Percentiles rank a stretch among this genome's conserved stretches.
These are phyloP conservation scores for Anableps anableps DNA, from an alignment of 2,797 vertebrate species.

Conservation along the genomic window DNA sequence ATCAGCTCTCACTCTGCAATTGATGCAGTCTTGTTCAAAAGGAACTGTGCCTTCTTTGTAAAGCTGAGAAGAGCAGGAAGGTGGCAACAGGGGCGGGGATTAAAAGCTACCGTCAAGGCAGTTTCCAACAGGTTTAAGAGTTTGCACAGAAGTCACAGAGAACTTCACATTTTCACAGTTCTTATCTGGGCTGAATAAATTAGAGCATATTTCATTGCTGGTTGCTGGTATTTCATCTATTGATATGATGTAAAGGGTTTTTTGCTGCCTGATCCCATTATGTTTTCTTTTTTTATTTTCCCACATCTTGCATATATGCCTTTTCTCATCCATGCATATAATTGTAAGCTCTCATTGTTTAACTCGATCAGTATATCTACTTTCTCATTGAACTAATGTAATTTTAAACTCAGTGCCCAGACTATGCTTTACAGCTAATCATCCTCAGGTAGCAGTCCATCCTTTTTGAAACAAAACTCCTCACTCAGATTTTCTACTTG, in stretches of 20 bases:
- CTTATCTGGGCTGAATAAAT: background rate
- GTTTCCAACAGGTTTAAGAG: slow-evolving; percentile 3
- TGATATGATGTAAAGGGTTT: background rate
- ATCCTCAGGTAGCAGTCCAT: background rate
- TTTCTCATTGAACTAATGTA: background rate
- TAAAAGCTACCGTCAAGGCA: slow-evolving; percentile 4
- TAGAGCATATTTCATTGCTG: background rate
- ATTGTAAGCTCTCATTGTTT: background rate
- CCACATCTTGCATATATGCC: background rate
- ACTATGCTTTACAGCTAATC: background rate
- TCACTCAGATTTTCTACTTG: background rate
- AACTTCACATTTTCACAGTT: background rate
- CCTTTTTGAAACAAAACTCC: background rate
- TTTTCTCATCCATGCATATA: background rate
- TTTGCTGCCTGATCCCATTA: background rate
- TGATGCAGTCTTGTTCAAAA: slow-evolving; percentile 15
- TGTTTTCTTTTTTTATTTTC: background rate
- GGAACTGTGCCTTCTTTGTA: slow-evolving; percentile 4
- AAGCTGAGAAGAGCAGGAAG: slow-evolving; percentile 15
- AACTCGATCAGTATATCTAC: background rate
- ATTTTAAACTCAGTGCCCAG: background rate
- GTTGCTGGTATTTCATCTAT: background rate
- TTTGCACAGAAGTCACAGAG: background rate
- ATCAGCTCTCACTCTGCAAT: slow-evolving; percentile 15
- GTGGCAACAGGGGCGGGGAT: background rate